A percentile compares a stretch with the other conserved stretches of the same genome.
Evolutionary conservation across 2,888 invertebrate genomes (phyloP).

Genomic region (Eilema sororculum): DNA sequence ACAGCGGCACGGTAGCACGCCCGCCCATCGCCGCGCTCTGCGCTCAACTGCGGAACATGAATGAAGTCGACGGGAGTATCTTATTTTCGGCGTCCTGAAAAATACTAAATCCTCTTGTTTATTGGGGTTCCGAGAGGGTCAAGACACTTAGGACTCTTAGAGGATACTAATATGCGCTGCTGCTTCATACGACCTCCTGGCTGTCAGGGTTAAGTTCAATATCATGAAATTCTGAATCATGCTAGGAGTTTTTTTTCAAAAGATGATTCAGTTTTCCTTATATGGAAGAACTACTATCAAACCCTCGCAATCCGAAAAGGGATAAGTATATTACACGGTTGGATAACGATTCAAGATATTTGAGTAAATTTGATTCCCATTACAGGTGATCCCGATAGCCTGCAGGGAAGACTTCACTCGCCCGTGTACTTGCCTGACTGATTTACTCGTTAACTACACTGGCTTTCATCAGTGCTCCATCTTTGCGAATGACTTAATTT

Average conservation of each 20-base stretch:
- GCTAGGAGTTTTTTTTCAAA: not conserved
- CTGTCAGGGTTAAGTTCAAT: constrained; percentile 43
- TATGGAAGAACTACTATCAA: not conserved
- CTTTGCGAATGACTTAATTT: constrained; percentile 18
- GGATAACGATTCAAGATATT: not conserved
- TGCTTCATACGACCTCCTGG: constrained; percentile 44
- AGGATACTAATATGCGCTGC: constrained; percentile 33
- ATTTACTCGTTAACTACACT: not conserved
- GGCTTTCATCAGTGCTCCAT: constrained; percentile 12
- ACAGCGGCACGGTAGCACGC: constrained; percentile 55
- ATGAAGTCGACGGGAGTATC: constrained; percentile 67
- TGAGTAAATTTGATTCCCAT: constrained; percentile 2
- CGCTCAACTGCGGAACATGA: constrained; percentile 77
- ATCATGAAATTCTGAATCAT: constrained; percentile 20
- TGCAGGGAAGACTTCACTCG: not conserved
- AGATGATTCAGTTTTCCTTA: not conserved
- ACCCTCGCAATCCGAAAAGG: constrained; percentile 1
- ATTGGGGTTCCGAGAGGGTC: constrained; percentile 46
- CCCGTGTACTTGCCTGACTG: not conserved
- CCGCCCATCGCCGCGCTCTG: constrained; percentile 71
- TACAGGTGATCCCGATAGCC: not conserved
- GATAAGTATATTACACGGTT: not conserved
- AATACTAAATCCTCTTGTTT: constrained; percentile 53
- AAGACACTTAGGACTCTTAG: constrained; percentile 39
- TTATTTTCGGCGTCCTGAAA: constrained; percentile 67